These are phyloP conservation scores for Halotydeus destructor DNA, from an alignment of 1,140 invertebrate species.

Conservation along the genomic window DNA sequence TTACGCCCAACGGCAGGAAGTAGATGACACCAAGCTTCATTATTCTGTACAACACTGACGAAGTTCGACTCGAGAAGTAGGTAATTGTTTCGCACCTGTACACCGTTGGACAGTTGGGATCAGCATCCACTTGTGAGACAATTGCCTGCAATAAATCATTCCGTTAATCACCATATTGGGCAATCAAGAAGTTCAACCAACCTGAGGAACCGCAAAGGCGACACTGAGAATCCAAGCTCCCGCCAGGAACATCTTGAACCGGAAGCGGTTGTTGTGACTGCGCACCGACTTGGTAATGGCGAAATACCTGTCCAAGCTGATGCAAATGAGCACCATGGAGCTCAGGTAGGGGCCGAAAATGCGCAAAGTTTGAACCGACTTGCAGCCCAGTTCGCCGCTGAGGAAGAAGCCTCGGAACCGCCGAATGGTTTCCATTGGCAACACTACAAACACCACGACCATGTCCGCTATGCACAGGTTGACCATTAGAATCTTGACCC, in stretches of 20 bases:
- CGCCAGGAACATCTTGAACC: constrained; percentile 48
- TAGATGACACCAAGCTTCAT: constrained; percentile 52
- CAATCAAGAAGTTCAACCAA: constrained; percentile 22
- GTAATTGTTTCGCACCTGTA: constrained; percentile 57
- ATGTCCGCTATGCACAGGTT: too few relatives aligned
- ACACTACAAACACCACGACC: neutral
- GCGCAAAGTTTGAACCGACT: constrained; percentile 44
- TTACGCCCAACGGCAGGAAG: constrained; percentile 46
- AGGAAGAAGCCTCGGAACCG: constrained; percentile 48
- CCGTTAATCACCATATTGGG: neutral
- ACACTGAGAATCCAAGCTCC: constrained; percentile 45
- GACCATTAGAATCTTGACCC: too few relatives aligned
- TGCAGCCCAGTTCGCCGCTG: constrained; percentile 47
- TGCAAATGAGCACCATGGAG: constrained; percentile 52
- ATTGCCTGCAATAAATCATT: constrained; percentile 38
- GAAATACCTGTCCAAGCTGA: constrained; percentile 37
- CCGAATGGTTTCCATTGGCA: constrained; percentile 34
- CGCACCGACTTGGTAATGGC: too few relatives aligned
- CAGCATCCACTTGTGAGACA: constrained; percentile 44
- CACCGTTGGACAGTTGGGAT: constrained; percentile 40
- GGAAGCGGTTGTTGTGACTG: too few relatives aligned
- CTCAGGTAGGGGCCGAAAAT: constrained; percentile 55
- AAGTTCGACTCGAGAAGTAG: constrained; percentile 40
- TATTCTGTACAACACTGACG: constrained; percentile 42
- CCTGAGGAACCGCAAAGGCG: constrained; percentile 49